Percentiles rank a stretch among this genome's conserved stretches.
Evolutionary conservation across 2,113 vertebrate genomes (phyloP).

Genomic region (Pterocles gutturalis): DNA sequence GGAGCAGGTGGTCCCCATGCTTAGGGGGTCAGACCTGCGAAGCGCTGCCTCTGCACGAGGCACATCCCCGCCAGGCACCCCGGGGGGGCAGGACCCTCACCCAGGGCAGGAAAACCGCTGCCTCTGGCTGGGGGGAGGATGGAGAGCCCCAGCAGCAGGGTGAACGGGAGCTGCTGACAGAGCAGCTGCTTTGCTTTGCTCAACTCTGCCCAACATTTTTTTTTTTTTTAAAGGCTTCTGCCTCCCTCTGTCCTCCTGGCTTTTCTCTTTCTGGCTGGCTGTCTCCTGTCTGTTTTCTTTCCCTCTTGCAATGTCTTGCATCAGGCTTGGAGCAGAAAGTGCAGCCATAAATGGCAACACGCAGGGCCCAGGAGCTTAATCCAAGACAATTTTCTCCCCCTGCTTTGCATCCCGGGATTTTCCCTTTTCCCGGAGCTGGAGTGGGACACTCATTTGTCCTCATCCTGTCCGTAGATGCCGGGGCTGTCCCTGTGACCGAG

Average conservation of each 20-base stretch:
- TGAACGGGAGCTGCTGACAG: background rate
- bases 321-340: constrained; percentile 71
- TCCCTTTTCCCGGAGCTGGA: background rate
- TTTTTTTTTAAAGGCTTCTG: background rate
- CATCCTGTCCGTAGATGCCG: background rate
- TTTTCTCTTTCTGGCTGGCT: background rate
- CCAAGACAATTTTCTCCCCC: background rate
- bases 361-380: background rate
- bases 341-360: constrained; percentile 76
- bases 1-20: background rate
- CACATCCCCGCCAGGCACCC: background rate
- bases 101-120: background rate
- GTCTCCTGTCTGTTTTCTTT: constrained; percentile 12
- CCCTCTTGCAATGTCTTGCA: constrained; percentile 71
- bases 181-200: background rate
- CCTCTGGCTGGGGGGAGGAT: background rate
- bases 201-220: background rate
- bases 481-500: background rate
- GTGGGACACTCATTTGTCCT: background rate
- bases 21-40: background rate
- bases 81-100: background rate
- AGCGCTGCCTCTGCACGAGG: accelerated
- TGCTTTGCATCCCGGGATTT: background rate
- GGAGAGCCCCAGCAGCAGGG: background rate
- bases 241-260: background rate